Percentiles rank a stretch among this genome's conserved stretches.
Evolutionary conservation across 2,797 vertebrate genomes (phyloP).

Genomic region (Amphiprion clarkii): DNA sequence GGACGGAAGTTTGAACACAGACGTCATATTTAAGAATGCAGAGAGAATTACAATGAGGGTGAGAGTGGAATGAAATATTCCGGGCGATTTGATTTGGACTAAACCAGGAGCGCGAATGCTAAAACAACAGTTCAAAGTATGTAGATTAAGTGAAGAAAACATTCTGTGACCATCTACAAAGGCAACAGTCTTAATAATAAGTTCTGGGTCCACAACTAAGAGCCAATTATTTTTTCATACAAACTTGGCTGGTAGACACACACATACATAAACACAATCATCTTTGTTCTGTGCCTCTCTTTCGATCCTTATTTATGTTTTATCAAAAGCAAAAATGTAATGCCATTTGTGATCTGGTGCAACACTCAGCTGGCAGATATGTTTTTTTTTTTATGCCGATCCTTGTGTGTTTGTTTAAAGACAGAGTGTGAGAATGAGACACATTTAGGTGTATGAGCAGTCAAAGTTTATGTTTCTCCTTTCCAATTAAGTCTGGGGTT

Average conservation of each 20-base stretch:
- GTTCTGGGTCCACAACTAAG: slow-evolving; percentile 49
- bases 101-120: slow-evolving; percentile 19
- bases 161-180: slow-evolving; percentile 48
- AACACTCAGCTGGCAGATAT: slow-evolving; percentile 3
- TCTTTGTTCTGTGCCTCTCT: slow-evolving; percentile 14
- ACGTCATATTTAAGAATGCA: slow-evolving; percentile 18
- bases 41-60: slow-evolving; percentile 4
- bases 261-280: not conserved
- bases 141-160: slow-evolving; percentile 29
- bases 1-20: not conserved
- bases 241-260: slow-evolving; percentile 14
- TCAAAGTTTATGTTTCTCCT: slow-evolving; percentile 24
- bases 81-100: slow-evolving; percentile 18
- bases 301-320: slow-evolving; percentile 31
- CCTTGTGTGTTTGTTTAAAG: not conserved
- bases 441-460: not conserved
- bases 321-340: slow-evolving; percentile 23
- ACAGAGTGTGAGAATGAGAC: not conserved
- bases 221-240: slow-evolving; percentile 61
- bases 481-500: slow-evolving; percentile 54
- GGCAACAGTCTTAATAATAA: slow-evolving; percentile 53
- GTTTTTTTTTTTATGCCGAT: not conserved
- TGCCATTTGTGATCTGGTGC: slow-evolving; percentile 21
- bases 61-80: slow-evolving; percentile 20
- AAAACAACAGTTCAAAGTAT: slow-evolving; percentile 27